Percentiles rank a stretch among this genome's conserved stretches.
These are phyloP conservation scores for Phylloscopus trochiloides DNA, from an alignment of 2,113 vertebrate genomes.

Conservation along the genomic window DNA sequence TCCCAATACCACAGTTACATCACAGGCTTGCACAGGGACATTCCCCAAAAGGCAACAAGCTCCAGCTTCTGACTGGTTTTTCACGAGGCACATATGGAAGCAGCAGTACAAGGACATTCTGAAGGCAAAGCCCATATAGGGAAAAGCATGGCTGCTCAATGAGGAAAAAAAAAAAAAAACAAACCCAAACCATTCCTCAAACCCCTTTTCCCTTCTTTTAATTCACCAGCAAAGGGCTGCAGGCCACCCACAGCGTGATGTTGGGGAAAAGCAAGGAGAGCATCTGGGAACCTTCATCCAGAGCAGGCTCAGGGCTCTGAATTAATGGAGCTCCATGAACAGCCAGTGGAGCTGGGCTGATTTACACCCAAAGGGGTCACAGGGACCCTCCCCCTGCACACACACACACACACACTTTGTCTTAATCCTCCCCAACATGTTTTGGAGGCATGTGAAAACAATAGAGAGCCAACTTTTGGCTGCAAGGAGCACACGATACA, in stretches of 20 bases:
- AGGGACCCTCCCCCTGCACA: background rate
- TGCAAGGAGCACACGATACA: slow-evolving; percentile 2
- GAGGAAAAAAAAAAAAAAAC: background rate
- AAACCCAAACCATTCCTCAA: background rate
- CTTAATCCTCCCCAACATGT: background rate
- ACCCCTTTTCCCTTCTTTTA: background rate
- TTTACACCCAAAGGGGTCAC: background rate
- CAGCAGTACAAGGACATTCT: background rate
- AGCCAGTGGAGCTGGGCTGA: background rate
- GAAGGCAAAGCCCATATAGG: background rate
- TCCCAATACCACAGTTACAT: background rate
- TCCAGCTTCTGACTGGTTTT: background rate
- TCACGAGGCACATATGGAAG: background rate
- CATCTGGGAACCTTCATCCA: background rate
- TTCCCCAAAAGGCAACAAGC: background rate
- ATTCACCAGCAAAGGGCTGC: background rate
- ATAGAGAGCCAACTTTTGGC: slow-evolving; percentile 14
- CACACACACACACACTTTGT: background rate
- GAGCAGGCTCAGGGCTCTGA: background rate
- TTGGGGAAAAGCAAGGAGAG: background rate
- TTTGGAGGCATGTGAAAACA: slow-evolving; percentile 7
- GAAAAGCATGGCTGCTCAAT: background rate
- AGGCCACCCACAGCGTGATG: background rate
- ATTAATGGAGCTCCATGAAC: background rate
- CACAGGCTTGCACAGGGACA: background rate